phyloP scores from a whole-genome alignment of 2,797 vertebrate genomes.

The Dipus sagitta region DNA sequence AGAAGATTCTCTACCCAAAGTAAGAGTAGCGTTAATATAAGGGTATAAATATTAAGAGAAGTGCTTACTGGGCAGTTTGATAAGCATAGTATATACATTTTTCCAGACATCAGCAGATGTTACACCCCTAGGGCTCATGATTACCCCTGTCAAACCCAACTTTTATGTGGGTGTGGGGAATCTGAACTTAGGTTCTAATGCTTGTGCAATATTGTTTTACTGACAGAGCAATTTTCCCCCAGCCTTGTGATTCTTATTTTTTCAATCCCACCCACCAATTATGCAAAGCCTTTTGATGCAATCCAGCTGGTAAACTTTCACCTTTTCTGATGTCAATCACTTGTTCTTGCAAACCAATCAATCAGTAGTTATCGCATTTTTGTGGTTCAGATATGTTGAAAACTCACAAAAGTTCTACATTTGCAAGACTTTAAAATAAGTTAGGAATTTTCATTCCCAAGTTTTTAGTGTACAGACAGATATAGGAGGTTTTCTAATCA shows the following conservation, averaged over 20 bases:
- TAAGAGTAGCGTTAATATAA: no score
- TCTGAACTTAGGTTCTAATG: no score
- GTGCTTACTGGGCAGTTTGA: no score
- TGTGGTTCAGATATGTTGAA: conserved; percentile 32
- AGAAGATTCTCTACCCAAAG: no score
- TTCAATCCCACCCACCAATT: neutral
- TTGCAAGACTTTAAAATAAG: neutral
- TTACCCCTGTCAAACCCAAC: no score
- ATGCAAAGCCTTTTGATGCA: neutral
- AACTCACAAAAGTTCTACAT: conserved; percentile 12
- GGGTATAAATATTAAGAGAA: no score
- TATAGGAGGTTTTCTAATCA: conserved; percentile 16
- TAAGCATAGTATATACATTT: no score
- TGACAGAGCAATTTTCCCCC: no score
- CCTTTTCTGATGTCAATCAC: neutral
- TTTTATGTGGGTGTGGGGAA: no score
- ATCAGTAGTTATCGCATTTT: neutral
- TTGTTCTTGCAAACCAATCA: conserved; percentile 3
- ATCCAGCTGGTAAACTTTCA: neutral
- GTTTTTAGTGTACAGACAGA: neutral
- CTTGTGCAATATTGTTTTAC: no score
- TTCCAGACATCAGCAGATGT: no score
- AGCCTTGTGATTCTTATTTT: neutral
- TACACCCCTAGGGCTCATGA: no score
- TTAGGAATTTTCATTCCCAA: neutral